phyloP scores from a whole-genome alignment of 2,113 vertebrate genomes.

The Cavia porcellus region DNA sequence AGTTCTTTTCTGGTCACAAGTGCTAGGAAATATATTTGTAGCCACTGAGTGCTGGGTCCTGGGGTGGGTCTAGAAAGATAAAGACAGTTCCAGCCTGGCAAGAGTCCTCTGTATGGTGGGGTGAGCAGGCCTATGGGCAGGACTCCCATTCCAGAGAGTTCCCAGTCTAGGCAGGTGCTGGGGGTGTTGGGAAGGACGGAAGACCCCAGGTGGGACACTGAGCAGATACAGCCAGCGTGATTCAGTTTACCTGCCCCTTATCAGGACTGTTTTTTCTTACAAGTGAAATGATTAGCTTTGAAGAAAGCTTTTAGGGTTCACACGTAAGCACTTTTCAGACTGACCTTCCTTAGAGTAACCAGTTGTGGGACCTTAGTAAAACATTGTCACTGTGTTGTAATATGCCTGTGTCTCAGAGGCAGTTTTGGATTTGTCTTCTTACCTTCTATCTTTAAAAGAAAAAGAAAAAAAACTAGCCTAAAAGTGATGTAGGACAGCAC shows the following conservation, averaged over 20 bases:
- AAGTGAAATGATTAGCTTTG: slow-evolving; percentile 8
- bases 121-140: neutral
- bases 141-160: neutral
- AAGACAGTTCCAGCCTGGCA: neutral
- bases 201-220: neutral
- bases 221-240: neutral
- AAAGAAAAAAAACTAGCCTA: neutral
- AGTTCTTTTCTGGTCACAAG: slow-evolving; percentile 3
- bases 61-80: neutral
- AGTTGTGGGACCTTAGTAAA: neutral
- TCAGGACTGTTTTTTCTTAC: neutral
- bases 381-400: neutral
- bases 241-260: neutral
- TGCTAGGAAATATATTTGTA: neutral
- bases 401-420: neutral
- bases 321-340: slow-evolving; percentile 3
- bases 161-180: neutral
- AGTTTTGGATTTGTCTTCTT: neutral
- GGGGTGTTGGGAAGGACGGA: neutral
- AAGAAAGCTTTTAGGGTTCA: neutral
- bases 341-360: slow-evolving; percentile 18
- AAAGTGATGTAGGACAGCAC: neutral
- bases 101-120: neutral
- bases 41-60: neutral
- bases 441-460: neutral